phyloP scores from a whole-genome alignment of 1,140 invertebrate genomes.

The Drosophila triauraria region DNA sequence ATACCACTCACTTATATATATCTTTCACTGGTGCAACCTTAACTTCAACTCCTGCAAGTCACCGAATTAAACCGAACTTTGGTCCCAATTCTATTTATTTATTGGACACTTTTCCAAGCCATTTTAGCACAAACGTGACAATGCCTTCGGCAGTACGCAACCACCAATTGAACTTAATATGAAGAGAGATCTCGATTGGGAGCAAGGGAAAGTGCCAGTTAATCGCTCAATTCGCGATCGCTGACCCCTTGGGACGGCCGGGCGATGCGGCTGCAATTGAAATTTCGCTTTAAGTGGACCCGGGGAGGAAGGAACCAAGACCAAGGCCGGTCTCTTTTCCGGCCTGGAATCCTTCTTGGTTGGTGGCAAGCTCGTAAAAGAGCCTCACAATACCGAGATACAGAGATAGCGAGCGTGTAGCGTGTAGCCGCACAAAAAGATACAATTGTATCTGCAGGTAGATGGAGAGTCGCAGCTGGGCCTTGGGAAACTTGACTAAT shows the following conservation, averaged over 20 bases:
- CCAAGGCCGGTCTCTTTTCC: slow-evolving; percentile 7
- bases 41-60: too few relatives aligned
- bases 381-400: slow-evolving; percentile 5
- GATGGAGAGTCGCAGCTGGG: slow-evolving; percentile 49
- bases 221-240: slow-evolving; percentile 61
- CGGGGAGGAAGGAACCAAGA: neutral
- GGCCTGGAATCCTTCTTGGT: slow-evolving; percentile 35
- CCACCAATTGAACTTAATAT: slow-evolving; percentile 8
- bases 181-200: slow-evolving; percentile 15
- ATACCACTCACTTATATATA: neutral
- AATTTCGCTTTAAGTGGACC: slow-evolving; percentile 20
- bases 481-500: slow-evolving; percentile 57
- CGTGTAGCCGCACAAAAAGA: slow-evolving; percentile 69
- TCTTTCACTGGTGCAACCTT: too few relatives aligned
- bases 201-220: slow-evolving; percentile 63
- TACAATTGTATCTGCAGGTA: slow-evolving; percentile 73
- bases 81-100: neutral
- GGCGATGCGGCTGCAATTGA: slow-evolving; percentile 14
- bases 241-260: slow-evolving; percentile 14
- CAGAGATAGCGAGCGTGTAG: slow-evolving; percentile 51
- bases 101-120: neutral
- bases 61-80: neutral
- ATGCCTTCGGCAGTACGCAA: neutral
- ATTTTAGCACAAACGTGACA: neutral
- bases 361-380: slow-evolving; percentile 67